A percentile compares a stretch with the other conserved stretches of the same genome.
These are phyloP conservation scores for Protonibea diacanthus DNA, from an alignment of 2,797 vertebrate species.

Conservation along the genomic window DNA sequence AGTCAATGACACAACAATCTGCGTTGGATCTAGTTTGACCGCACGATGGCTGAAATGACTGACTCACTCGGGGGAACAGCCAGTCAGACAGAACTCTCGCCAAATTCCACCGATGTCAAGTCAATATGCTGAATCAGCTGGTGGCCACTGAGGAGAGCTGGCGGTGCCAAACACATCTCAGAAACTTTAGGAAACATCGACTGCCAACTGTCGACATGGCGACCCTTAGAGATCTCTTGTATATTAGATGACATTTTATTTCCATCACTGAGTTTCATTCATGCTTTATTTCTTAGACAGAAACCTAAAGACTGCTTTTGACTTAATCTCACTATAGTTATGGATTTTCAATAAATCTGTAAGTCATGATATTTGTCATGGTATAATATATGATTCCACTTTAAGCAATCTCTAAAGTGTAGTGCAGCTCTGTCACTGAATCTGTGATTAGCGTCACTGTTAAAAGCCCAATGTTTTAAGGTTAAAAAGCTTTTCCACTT, in stretches of 20 bases:
- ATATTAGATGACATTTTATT: not conserved
- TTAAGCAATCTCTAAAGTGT: too few relatives aligned
- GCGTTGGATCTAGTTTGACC: slow-evolving; percentile 30
- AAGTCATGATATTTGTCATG: not conserved
- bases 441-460: not conserved
- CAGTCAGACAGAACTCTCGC: slow-evolving; percentile 12
- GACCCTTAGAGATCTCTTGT: too few relatives aligned
- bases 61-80: slow-evolving; percentile 15
- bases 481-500: not conserved
- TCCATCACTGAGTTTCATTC: not conserved
- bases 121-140: slow-evolving; percentile 5
- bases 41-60: slow-evolving; percentile 36
- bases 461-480: not conserved
- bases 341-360: not conserved
- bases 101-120: not conserved
- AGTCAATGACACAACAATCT: slow-evolving; percentile 20
- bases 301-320: not conserved
- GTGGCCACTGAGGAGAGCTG: not conserved
- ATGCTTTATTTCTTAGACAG: not conserved
- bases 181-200: not conserved
- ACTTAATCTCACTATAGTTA: not conserved
- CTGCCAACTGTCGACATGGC: not conserved
- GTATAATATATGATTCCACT: not conserved
- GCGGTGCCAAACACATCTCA: not conserved
- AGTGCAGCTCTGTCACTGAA: not conserved